Conservation (phyloP, 2,797 vertebrate genomes). For the Melanotaenia parkinsoni region DNA sequence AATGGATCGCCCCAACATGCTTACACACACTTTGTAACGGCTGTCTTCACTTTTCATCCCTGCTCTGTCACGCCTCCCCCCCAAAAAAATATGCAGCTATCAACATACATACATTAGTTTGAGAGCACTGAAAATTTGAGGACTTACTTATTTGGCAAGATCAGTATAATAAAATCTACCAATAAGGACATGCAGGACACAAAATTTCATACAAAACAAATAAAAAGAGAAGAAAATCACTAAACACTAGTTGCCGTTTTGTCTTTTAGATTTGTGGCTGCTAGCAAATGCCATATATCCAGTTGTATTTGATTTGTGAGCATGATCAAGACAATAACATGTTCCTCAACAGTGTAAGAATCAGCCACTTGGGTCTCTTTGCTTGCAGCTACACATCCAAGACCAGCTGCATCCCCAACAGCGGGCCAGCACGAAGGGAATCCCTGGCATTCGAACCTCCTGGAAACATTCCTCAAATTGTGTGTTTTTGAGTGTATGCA, state of each 20-base stretch:
- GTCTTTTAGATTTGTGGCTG: background rate
- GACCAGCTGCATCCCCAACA: conserved; percentile 72
- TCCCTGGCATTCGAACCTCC: conserved; percentile 73
- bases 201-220: background rate
- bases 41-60: conserved; percentile 33
- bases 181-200: conserved; percentile 9
- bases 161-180: conserved; percentile 23
- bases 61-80: conserved; percentile 12
- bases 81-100: conserved; percentile 22
- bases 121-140: conserved; percentile 29
- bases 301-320: conserved; percentile 17
- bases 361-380: conserved; percentile 40
- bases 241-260: background rate
- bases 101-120: conserved; percentile 1
- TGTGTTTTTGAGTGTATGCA: conserved; percentile 59
- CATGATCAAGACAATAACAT: conserved; percentile 36
- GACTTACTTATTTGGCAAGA: conserved; percentile 22
- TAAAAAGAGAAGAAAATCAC: background rate
- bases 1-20: conserved; percentile 58
- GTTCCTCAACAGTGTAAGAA: conserved; percentile 30
- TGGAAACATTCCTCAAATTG: conserved; percentile 70
- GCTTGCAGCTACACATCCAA: conserved; percentile 41
- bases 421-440: conserved; percentile 71
- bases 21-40: conserved; percentile 36
- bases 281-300: background rate